phyloP scores from a whole-genome alignment of 2,797 vertebrate genomes.

The Myotis planiceps region DNA sequence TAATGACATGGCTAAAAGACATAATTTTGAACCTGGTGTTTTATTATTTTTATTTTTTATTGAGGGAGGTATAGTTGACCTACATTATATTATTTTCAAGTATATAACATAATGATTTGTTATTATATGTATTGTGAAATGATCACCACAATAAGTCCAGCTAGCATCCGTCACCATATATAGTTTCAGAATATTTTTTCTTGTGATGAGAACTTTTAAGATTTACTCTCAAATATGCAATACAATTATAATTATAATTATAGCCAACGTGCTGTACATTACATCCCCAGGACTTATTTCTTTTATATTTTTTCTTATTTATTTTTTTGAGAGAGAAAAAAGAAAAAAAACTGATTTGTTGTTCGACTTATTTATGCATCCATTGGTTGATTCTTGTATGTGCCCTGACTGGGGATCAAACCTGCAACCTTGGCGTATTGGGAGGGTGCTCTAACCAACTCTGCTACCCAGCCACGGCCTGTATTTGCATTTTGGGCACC shows the following conservation, averaged over 20 bases:
- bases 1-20: conserved; percentile 3
- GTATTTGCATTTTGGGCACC: not conserved
- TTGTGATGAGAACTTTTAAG: not conserved
- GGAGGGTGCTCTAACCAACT: not conserved
- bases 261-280: not conserved
- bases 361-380: not conserved
- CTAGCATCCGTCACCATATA: not conserved
- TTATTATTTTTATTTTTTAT: not conserved
- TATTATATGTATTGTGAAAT: not conserved
- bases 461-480: not conserved
- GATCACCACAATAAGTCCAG: not conserved
- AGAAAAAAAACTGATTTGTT: not conserved
- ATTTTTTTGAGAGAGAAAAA: not conserved
- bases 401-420: not conserved
- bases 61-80: not conserved
- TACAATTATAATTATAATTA: not conserved
- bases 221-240: not conserved
- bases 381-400: not conserved
- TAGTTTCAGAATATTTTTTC: not conserved
- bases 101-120: not conserved
- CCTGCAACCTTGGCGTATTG: not conserved
- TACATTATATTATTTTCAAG: not conserved
- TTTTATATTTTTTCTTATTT: not conserved
- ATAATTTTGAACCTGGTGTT: not conserved
- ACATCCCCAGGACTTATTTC: not conserved